Conservation (phyloP, 2,797 vertebrate species). For the Alcedo atthis region DNA sequence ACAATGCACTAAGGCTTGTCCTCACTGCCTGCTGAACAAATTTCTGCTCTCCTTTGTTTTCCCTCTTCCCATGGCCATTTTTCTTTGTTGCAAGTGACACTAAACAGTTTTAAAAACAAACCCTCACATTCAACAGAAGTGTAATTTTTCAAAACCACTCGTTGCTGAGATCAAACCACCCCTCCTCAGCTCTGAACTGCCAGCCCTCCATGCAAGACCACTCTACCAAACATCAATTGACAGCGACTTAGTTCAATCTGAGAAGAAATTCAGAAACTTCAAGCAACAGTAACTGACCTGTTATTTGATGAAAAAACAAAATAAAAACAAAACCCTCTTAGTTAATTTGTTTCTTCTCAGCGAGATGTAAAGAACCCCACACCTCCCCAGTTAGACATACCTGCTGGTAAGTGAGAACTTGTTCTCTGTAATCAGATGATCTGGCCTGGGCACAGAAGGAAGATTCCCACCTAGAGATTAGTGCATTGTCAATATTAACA, state of each 20-base stretch:
- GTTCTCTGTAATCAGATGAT: not conserved
- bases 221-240: not conserved
- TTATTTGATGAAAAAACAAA: not conserved
- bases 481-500: conserved; percentile 19
- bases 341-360: not conserved
- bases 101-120: conserved; percentile 12
- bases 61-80: not conserved
- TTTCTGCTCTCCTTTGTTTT: conserved; percentile 26
- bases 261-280: not conserved
- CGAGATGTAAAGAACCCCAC: not conserved
- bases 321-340: not conserved
- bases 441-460: not conserved
- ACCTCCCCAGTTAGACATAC: not conserved
- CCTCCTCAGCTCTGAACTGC: not conserved
- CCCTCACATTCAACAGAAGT: not conserved
- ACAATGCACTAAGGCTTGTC: not conserved
- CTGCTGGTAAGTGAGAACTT: not conserved
- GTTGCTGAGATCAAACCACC: not conserved
- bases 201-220: not conserved
- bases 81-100: not conserved
- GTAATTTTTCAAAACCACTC: not conserved
- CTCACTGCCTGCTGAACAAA: not conserved
- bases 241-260: not conserved
- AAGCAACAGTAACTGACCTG: not conserved
- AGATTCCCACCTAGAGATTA: conserved; percentile 11